A percentile compares a stretch with the other conserved stretches of the same genome.
Conservation (phyloP, 2,797 vertebrate species). For the Aldrovandia affinis region DNA sequence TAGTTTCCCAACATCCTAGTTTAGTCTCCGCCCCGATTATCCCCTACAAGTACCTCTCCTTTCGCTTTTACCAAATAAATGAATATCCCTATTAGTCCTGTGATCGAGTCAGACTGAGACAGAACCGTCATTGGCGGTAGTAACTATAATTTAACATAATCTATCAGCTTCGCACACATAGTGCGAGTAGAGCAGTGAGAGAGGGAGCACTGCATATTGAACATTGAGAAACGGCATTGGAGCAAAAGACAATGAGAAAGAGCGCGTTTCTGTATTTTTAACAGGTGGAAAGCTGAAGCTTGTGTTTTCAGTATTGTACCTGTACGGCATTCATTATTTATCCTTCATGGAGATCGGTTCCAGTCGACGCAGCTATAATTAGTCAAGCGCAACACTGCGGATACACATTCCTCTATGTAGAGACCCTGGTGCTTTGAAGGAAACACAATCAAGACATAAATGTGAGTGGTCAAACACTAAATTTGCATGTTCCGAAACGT, state of each 20-base stretch:
- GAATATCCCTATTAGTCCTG: neutral
- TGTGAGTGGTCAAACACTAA: neutral
- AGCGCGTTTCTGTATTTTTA: neutral
- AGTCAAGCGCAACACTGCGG: slow-evolving; percentile 10
- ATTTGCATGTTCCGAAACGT: neutral
- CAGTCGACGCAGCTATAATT: neutral
- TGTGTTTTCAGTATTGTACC: neutral
- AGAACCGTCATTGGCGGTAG: neutral
- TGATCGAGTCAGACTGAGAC: neutral
- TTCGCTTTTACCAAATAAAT: neutral
- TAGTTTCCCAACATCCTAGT: neutral
- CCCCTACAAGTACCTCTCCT: neutral
- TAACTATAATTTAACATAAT: neutral
- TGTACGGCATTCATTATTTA: slow-evolving; percentile 2
- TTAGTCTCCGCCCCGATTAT: neutral
- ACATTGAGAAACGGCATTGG: neutral
- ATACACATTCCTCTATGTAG: neutral
- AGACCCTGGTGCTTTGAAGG: neutral
- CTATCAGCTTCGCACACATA: neutral
- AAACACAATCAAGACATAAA: slow-evolving; percentile 13
- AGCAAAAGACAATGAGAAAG: neutral
- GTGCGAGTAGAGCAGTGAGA: too few species aligned
- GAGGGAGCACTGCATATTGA: neutral
- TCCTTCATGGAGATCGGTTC: neutral
- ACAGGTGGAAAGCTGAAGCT: neutral